Base-by-base conservation (phyloP, 2,113 vertebrate species). In the Notechis scutatus region DNA sequence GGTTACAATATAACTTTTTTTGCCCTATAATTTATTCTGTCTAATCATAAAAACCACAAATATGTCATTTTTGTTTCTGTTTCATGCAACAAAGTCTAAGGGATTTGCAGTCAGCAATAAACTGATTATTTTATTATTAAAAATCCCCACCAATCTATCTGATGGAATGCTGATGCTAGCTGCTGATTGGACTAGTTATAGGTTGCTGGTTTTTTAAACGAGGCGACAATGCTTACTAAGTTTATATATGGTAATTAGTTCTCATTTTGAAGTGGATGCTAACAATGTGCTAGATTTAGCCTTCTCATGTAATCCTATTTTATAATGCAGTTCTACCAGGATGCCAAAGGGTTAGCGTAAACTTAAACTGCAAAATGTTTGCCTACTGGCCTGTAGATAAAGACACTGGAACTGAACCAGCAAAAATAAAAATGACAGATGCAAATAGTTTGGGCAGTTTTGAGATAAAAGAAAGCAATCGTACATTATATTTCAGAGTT, bases 221-320 rank as follows among this genome's bases (percentile, higher is more conserved):
- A 94, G 90, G 91, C 94, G 85, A 91, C 95, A 95, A 91, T 93
- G 96, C 95, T 96, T 96, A 93, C 91, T 94, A 95, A 94, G 56
- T 93, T 97, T 96, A 96, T 96, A 93, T 96, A 95, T 88, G 89
- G 96, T 94, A 96, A 94, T 90, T 42, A 85, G 94, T 56, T 4
- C 94, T 96, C 95, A 95, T 92, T 97, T 97, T 96, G 93, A 95
- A 94, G 94, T 90, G 95, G 95, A 96, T 94, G 94, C 96, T 92
- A 95, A 94, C 94, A 93, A 94, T 96, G 93, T 94, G 57, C 6
- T 92, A 69, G n/a, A 89, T 47, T 85, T 93, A 90, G 55, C n/a
- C 24, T 86, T 61, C 26, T 47, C 10, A 15, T 23, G 24, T 54
- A 23, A 54, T 29, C 11, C n/a, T 57, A 23, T 89, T 6, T 23